Evolutionary conservation across 2,113 vertebrate genomes (phyloP).

Genomic region (Rhynchomys soricoides): DNA sequence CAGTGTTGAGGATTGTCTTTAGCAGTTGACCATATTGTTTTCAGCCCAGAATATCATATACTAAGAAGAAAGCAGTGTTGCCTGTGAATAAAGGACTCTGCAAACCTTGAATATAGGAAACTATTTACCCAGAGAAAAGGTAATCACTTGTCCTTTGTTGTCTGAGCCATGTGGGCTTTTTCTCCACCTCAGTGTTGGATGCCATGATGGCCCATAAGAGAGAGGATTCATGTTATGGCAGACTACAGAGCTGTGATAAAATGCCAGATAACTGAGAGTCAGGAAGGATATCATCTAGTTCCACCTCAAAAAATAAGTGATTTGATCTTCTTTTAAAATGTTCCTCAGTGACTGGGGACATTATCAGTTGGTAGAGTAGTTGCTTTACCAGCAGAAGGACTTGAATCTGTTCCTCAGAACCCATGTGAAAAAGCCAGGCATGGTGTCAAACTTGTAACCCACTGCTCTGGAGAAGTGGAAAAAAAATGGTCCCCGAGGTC

Average conservation of each 20-base stretch:
- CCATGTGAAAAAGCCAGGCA: not conserved
- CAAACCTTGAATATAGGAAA: conserved; percentile 45
- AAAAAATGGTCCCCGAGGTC: not conserved
- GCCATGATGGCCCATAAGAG: not conserved
- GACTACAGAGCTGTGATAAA: not conserved
- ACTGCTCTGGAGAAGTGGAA: not conserved
- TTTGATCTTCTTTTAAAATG: not conserved
- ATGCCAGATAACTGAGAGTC: not conserved
- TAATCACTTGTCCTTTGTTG: conserved; percentile 44
- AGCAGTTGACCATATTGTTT: conserved; percentile 23
- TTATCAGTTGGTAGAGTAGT: not conserved
- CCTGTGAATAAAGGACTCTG: conserved; percentile 53
- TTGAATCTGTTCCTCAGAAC: not conserved
- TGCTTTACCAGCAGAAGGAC: not conserved
- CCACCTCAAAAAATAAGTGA: not conserved
- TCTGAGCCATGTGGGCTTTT: not conserved
- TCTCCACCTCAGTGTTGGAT: not conserved
- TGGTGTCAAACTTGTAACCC: not conserved
- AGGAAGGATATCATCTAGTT: not conserved
- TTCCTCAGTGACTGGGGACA: not conserved
- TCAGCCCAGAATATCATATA: conserved; percentile 29
- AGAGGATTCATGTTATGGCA: not conserved
- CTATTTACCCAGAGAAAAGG: conserved; percentile 57
- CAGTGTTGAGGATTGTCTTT: conserved; percentile 40
- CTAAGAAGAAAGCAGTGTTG: not conserved